Evolutionary conservation across 2,888 invertebrate species (phyloP).

Genomic region (Ceriagrion tenellum): DNA sequence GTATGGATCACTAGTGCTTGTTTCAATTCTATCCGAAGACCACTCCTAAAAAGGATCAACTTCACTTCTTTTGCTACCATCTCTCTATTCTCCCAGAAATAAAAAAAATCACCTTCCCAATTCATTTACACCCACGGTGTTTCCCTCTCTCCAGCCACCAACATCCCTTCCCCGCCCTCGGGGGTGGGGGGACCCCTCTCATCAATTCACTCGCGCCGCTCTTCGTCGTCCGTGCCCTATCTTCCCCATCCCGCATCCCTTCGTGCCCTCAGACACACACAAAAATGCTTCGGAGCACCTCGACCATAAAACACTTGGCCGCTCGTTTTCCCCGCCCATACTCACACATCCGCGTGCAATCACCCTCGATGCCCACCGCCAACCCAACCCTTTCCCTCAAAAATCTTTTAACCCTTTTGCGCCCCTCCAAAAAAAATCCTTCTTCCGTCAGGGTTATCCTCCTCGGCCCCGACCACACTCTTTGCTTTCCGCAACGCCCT

Average conservation of each 20-base stretch:
- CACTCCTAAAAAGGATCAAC: too few species aligned
- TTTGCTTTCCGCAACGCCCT: too few species aligned
- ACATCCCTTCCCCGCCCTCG: background rate
- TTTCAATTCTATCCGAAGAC: too few species aligned
- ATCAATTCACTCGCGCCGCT: conserved; percentile 16
- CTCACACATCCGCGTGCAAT: background rate
- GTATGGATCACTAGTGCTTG: too few species aligned
- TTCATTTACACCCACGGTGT: background rate
- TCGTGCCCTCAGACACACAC: background rate
- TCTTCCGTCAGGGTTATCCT: too few species aligned
- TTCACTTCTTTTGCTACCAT: background rate
- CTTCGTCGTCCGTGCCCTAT: conserved; percentile 25
- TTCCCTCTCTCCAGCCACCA: background rate
- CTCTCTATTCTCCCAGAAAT: background rate
- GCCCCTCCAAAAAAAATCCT: background rate
- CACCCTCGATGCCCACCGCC: too few species aligned
- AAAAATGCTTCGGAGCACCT: background rate
- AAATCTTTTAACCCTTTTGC: background rate
- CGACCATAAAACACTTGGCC: background rate
- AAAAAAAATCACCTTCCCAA: background rate
- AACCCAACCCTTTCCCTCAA: background rate
- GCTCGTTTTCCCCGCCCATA: background rate
- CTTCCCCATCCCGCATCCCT: background rate
- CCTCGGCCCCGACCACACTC: too few species aligned
- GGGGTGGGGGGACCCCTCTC: background rate